Conservation (phyloP, 2,888 invertebrate species). For the Coelopa pilipes region DNA sequence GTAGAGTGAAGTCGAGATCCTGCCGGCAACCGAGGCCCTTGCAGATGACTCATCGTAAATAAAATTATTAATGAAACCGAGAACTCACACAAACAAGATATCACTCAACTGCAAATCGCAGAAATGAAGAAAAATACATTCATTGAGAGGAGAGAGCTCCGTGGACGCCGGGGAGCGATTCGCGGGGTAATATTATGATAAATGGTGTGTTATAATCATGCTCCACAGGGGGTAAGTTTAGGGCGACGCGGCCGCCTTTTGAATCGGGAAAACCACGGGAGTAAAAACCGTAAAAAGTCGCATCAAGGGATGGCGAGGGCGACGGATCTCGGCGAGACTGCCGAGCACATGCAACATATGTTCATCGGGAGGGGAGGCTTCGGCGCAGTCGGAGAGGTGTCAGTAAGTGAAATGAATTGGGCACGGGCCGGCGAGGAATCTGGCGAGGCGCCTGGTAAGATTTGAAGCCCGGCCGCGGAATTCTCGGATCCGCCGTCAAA, state of each 20-base stretch:
- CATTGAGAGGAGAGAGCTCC: constrained; percentile 63
- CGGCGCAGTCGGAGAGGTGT: constrained; percentile 28
- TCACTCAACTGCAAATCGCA: constrained; percentile 38
- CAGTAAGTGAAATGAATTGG: no score
- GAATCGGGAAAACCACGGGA: constrained; percentile 41
- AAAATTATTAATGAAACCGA: constrained; percentile 63
- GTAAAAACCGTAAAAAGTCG: constrained; percentile 34
- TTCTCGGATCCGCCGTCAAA: no score
- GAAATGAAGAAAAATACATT: constrained; percentile 46
- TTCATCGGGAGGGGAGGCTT: constrained; percentile 60
- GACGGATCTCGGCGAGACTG: constrained; percentile 8
- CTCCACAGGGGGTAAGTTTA: constrained; percentile 64
- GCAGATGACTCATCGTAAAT: constrained; percentile 66
- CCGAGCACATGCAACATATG: constrained; percentile 55
- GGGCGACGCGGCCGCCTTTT: constrained; percentile 51
- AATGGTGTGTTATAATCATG: constrained; percentile 64
- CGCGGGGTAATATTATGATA: constrained; percentile 65
- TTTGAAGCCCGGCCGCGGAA: no score
- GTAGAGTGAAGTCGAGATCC: constrained; percentile 46
- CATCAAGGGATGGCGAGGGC: constrained; percentile 41
- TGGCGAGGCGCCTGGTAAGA: no score
- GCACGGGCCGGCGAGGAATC: no score
- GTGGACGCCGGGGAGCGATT: constrained; percentile 40
- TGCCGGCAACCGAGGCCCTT: constrained; percentile 44
- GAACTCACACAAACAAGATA: constrained; percentile 30